Conservation (phyloP, 2,113 vertebrate genomes). For the Choloepus hoffmanni region DNA sequence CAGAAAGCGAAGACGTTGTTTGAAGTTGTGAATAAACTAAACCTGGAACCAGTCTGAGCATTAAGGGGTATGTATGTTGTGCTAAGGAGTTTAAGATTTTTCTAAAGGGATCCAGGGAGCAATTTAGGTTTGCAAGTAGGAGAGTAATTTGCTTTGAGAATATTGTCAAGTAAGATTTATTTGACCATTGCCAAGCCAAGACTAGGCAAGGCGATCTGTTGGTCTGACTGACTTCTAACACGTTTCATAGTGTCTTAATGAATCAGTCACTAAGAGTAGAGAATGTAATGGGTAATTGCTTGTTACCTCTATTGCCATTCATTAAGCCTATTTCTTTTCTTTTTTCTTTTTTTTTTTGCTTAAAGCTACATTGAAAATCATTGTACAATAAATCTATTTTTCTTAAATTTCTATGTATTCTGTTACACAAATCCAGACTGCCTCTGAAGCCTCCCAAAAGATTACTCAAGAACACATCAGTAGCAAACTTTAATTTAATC, state of each 20-base stretch:
- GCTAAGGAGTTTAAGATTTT: not conserved
- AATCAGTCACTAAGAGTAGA: not conserved
- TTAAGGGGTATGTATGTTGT: not conserved
- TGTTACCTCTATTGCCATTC: not conserved
- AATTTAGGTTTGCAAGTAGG: not conserved
- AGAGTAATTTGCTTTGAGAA: not conserved
- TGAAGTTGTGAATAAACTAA: not conserved
- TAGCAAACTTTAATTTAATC: conserved; percentile 63
- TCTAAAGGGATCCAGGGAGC: not conserved
- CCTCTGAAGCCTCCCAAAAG: not conserved
- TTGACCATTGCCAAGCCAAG: not conserved
- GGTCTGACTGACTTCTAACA: not conserved
- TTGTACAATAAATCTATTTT: not conserved
- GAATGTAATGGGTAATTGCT: not conserved
- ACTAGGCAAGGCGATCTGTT: not conserved
- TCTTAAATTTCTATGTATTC: conserved; percentile 1
- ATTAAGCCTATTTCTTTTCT: not conserved
- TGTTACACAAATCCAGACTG: not conserved
- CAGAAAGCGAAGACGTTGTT: not conserved
- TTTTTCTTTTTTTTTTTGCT: not conserved
- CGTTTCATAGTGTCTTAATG: not conserved
- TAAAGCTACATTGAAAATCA: not conserved
- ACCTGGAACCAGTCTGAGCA: not conserved
- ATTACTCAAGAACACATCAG: not conserved
- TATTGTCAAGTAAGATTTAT: not conserved